These are phyloP conservation scores for Habroteleia sp. DNA, from an alignment of 2,888 invertebrate species.

Conservation along the genomic window DNA sequence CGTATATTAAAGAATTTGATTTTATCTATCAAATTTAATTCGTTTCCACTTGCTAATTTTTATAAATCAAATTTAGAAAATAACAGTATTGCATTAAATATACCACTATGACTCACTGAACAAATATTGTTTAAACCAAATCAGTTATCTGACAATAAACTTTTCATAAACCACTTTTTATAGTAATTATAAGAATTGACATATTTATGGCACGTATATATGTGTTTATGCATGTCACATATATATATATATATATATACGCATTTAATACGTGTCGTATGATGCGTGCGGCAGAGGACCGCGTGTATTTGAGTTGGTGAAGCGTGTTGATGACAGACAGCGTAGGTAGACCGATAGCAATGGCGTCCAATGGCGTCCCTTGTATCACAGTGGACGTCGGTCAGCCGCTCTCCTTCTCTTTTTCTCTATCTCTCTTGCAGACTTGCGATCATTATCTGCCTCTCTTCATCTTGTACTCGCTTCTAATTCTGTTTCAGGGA, in stretches of 20 bases:
- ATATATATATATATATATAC: conserved; percentile 3
- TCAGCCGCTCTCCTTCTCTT: conserved; percentile 60
- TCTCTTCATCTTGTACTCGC: conserved; percentile 64
- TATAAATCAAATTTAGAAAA: no score
- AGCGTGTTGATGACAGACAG: conserved; percentile 79
- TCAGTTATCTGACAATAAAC: no score
- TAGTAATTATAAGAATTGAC: no score
- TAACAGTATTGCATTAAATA: no score
- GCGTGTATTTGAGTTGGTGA: conserved; percentile 79
- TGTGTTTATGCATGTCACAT: background rate
- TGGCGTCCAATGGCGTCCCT: conserved; percentile 72
- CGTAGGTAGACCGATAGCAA: conserved; percentile 76
- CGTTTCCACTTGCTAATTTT: no score
- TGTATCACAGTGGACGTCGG: conserved; percentile 74
- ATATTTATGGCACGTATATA: conserved; percentile 16
- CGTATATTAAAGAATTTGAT: no score
- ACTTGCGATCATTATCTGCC: conserved; percentile 56
- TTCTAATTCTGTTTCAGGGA: conserved; percentile 71
- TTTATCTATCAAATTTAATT: no score
- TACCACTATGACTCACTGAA: no score
- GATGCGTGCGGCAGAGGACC: conserved; percentile 71
- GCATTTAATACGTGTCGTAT: conserved; percentile 18
- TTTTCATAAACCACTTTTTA: no score
- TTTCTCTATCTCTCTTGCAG: conserved; percentile 51
- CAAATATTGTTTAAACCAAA: no score